Percentiles rank a stretch among this genome's conserved stretches.
Evolutionary conservation across 2,113 vertebrate genomes (phyloP).

Genomic region (Planiliza haematocheilus): DNA sequence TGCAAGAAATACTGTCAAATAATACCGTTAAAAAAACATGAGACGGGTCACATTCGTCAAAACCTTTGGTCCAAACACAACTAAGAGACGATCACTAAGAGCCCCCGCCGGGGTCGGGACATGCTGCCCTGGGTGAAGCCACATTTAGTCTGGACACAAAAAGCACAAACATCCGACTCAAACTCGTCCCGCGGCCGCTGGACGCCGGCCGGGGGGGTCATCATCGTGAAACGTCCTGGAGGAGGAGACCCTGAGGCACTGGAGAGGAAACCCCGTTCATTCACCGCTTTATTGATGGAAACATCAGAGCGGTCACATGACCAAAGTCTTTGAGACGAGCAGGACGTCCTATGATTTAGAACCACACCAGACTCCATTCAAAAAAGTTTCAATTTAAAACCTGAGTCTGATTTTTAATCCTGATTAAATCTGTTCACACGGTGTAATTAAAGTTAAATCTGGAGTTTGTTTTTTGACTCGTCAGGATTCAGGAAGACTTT

Average conservation of each 20-base stretch:
- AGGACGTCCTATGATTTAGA: no score
- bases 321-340: no score
- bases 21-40: constrained; percentile 12
- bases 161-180: constrained; percentile 20
- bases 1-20: constrained; percentile 67
- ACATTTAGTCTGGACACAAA: constrained; percentile 9
- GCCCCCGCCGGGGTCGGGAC: background rate
- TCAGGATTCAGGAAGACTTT: no score
- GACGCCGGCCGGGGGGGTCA: no score
- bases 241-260: constrained; percentile 46
- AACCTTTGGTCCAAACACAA: constrained; percentile 72
- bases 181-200: constrained; percentile 4
- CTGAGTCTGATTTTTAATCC: no score
- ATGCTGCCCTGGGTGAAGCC: constrained; percentile 24
- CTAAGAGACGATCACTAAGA: constrained; percentile 11
- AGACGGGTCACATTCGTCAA: constrained; percentile 50
- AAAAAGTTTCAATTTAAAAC: background rate
- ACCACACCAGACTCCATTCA: background rate
- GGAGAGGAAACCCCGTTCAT: constrained; percentile 8
- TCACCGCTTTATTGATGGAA: background rate
- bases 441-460: no score
- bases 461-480: no score
- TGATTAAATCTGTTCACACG: no score
- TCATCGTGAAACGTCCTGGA: no score
- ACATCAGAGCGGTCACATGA: no score